Conservation (phyloP, 2,113 vertebrate genomes). For the Emydura subglobosa region DNA sequence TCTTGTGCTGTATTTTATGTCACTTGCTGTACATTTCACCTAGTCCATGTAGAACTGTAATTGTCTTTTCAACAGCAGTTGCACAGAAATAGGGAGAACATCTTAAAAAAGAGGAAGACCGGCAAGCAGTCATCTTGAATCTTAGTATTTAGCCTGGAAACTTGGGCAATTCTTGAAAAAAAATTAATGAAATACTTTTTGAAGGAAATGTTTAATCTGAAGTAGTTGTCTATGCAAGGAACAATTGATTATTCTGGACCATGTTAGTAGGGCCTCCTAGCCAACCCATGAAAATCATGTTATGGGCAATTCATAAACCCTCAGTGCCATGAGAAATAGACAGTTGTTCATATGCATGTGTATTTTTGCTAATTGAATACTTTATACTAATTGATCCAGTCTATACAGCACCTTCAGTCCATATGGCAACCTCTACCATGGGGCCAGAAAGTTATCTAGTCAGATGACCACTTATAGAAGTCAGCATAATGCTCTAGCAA, state of each 20-base stretch:
- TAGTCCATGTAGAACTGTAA: not conserved
- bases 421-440: not conserved
- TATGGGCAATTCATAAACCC: slow-evolving; percentile 65
- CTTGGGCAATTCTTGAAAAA: not conserved
- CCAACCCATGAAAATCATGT: slow-evolving; percentile 60
- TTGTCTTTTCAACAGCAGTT: not conserved
- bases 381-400: slow-evolving; percentile 60
- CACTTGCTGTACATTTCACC: not conserved
- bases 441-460: not conserved
- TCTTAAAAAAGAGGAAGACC: not conserved
- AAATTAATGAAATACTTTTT: not conserved
- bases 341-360: slow-evolving; percentile 7
- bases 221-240: slow-evolving; percentile 33
- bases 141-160: not conserved
- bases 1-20: not conserved
- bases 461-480: rapidly evolving
- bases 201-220: slow-evolving; percentile 21
- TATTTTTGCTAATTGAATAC: slow-evolving; percentile 64
- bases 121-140: not conserved
- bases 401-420: slow-evolving; percentile 51
- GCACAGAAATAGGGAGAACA: not conserved
- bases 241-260: slow-evolving; percentile 40
- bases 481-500: not conserved
- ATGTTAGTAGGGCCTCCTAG: slow-evolving; percentile 14
- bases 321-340: not conserved